Conservation (phyloP, 2,797 vertebrate genomes). For the Scarus forsteni region DNA sequence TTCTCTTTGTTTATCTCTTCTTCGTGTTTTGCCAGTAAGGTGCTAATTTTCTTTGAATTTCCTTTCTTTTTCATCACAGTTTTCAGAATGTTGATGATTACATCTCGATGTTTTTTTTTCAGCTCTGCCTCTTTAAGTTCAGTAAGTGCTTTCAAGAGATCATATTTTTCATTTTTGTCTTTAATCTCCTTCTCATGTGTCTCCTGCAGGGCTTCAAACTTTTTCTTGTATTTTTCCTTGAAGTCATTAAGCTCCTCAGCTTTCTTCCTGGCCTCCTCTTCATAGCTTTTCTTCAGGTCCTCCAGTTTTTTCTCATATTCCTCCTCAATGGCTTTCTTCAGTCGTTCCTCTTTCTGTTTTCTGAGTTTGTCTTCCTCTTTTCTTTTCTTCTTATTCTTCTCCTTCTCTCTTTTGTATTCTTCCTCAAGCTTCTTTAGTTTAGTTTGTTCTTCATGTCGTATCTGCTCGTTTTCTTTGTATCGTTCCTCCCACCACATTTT, state of each 20-base stretch:
- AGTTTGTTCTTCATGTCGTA: neutral
- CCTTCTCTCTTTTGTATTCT: neutral
- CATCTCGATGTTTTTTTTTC: neutral
- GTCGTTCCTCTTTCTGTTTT: neutral
- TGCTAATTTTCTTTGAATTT: neutral
- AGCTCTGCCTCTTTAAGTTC: neutral
- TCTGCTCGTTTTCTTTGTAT: neutral
- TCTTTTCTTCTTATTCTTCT: neutral
- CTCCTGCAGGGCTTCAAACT: conserved; percentile 2
- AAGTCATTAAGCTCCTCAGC: conserved; percentile 39
- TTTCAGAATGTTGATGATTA: neutral
- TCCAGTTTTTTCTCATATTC: neutral
- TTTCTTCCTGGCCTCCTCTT: conserved; percentile 17
- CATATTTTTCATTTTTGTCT: neutral
- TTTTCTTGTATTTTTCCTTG: fast-evolving
- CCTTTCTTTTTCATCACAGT: neutral
- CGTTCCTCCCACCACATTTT: neutral
- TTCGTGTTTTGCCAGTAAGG: neutral
- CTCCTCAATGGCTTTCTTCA: neutral
- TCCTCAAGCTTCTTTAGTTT: neutral
- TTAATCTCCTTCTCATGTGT: neutral
- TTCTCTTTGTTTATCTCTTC: neutral
- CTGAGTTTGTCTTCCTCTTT: neutral
- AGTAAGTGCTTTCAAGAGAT: neutral
- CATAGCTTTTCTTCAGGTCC: neutral